A percentile compares a stretch with the other conserved stretches of the same genome.
Evolutionary conservation across 2,797 vertebrate genomes (phyloP).

Genomic region (Mormyrus hasselquistii): DNA sequence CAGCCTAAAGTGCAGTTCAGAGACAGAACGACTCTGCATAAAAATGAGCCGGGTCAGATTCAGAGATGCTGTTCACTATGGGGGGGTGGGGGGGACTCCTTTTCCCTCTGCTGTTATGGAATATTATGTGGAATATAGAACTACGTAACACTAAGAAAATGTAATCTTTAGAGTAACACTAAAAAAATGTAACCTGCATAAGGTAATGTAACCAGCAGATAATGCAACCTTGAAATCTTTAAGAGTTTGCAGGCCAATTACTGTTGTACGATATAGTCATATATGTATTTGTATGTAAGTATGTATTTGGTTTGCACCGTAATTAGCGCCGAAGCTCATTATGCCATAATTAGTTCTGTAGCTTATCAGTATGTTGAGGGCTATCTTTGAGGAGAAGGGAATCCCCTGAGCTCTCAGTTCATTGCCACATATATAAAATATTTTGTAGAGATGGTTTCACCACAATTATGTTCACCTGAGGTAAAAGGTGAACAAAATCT

Average conservation of each 20-base stretch:
- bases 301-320: neutral
- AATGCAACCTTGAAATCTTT: neutral
- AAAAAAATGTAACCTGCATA: neutral
- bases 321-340: neutral
- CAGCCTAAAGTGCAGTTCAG: neutral
- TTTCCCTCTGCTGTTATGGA: neutral
- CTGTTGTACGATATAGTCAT: neutral
- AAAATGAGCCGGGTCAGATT: neutral
- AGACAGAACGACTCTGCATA: neutral
- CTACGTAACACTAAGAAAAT: neutral
- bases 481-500: too few species aligned
- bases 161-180: neutral
- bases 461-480: neutral
- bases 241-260: neutral
- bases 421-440: neutral
- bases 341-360: neutral
- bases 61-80: neutral
- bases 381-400: neutral
- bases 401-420: neutral
- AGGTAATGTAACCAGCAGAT: neutral
- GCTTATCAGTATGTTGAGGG: neutral
- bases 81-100: neutral
- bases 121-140: neutral
- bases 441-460: too few species aligned
- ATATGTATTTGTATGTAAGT: neutral